phyloP scores from a whole-genome alignment of 2,888 invertebrate species.

The Aleiodes leptofemur region DNA sequence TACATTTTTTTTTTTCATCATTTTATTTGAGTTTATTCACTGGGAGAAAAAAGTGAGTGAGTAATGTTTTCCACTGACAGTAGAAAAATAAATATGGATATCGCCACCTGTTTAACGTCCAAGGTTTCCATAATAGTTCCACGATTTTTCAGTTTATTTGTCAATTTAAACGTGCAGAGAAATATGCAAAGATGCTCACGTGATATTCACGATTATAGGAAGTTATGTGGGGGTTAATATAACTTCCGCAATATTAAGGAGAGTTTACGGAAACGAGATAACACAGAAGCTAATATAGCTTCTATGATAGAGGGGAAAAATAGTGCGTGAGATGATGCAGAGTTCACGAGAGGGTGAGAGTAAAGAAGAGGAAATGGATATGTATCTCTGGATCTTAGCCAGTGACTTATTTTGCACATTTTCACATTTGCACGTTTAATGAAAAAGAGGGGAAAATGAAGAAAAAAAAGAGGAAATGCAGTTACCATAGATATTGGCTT shows the following conservation, averaged over 20 bases:
- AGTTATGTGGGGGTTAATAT: constrained; percentile 1
- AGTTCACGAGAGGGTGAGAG: not conserved
- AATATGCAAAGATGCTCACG: constrained; percentile 6
- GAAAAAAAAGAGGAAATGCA: too few relatives aligned
- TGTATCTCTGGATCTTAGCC: not conserved
- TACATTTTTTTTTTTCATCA: not conserved
- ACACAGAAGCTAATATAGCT: not conserved
- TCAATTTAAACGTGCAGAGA: not conserved
- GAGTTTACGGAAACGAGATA: constrained; percentile 30
- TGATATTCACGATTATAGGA: constrained; percentile 28
- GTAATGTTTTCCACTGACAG: not conserved
- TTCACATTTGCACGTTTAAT: not conserved
- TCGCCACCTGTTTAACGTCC: not conserved
- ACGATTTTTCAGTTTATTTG: constrained; percentile 24
- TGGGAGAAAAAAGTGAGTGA: not conserved
- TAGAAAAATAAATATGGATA: not conserved
- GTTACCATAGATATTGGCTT: not conserved
- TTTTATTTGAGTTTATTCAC: not conserved
- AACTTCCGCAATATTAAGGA: constrained; percentile 18
- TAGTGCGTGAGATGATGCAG: not conserved
- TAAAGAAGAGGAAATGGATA: not conserved
- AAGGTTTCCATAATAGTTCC: constrained; percentile 17
- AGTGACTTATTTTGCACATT: constrained; percentile 8
- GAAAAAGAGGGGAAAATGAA: not conserved
- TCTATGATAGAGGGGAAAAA: not conserved